phyloP scores from a whole-genome alignment of 30 jellyfish, hydroid and myxozoan genomes.

The Aurelia coerulea region DNA sequence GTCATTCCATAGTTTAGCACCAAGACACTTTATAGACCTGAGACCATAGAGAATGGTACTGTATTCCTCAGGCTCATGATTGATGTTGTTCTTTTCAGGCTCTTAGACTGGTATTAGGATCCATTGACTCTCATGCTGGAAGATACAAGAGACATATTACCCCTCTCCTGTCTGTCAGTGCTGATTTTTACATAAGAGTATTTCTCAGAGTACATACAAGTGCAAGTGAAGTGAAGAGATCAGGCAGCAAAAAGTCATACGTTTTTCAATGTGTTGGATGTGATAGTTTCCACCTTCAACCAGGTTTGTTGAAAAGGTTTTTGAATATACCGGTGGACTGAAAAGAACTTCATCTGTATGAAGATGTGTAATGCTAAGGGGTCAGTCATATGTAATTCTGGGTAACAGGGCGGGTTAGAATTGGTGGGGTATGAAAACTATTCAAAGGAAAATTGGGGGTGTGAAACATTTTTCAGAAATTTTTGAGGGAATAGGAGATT shows the following conservation, averaged over 20 bases:
- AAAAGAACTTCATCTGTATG: neutral
- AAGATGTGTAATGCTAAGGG: no score
- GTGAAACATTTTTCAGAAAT: no score
- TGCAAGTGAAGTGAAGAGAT: conserved; percentile 93
- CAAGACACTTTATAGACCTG: no score
- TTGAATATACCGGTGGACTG: neutral
- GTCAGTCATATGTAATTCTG: no score
- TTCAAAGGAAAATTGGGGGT: no score
- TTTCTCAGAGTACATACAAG: conserved; percentile 88
- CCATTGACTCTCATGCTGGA: conserved; percentile 92
- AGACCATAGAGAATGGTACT: no score
- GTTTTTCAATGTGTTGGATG: conserved; percentile 94
- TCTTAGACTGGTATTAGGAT: conserved; percentile 79
- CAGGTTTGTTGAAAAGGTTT: conserved; percentile 61
- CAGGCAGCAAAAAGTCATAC: conserved; percentile 87
- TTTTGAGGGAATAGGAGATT: no score
- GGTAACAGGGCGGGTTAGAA: no score
- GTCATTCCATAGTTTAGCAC: no score
- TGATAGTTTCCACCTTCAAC: conserved; percentile 95
- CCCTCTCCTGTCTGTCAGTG: conserved; percentile 94
- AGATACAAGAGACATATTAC: conserved; percentile 89
- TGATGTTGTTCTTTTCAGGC: conserved; percentile 66
- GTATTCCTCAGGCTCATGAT: no score
- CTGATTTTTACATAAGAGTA: conserved; percentile 91
- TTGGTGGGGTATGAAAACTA: no score